These are phyloP conservation scores for Heliconius erato DNA, from an alignment of 2,888 invertebrate genomes.

Conservation along the genomic window DNA sequence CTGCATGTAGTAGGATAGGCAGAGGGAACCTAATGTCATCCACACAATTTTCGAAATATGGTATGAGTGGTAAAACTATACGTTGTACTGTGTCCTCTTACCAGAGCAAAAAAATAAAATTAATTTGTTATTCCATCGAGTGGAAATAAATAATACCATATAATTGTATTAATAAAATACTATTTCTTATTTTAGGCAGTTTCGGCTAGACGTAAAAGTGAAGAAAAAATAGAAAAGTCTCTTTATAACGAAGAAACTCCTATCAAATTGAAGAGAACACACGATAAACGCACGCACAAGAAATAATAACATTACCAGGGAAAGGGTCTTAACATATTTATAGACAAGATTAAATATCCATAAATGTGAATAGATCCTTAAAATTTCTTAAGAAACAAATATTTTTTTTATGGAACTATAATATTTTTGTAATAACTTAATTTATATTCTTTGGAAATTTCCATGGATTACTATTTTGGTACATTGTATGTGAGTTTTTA, in stretches of 20 bases:
- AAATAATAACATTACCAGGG: not conserved
- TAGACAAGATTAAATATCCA: not conserved
- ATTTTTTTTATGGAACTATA: not conserved
- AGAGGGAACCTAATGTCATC: too few species aligned
- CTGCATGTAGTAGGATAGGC: too few species aligned
- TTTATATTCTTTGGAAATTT: conserved; percentile 19
- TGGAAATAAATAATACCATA: too few species aligned
- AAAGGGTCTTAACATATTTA: not conserved
- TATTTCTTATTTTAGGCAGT: conserved; percentile 62
- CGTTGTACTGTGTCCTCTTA: too few species aligned
- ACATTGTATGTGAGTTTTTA: conserved; percentile 40
- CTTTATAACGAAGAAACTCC: conserved; percentile 71
- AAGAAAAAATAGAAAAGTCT: conserved; percentile 68
- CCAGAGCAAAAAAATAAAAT: too few species aligned
- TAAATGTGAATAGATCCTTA: not conserved
- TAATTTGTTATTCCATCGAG: too few species aligned
- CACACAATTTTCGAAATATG: too few species aligned
- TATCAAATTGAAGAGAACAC: conserved; percentile 69
- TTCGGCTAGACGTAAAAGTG: conserved; percentile 62
- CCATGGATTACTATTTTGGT: conserved; percentile 51
- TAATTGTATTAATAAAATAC: too few species aligned
- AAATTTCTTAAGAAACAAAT: not conserved
- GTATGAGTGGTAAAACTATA: too few species aligned
- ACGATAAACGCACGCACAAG: conserved; percentile 58
- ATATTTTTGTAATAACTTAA: conserved; percentile 17